Base-by-base conservation (phyloP, 2,888 invertebrate species). In the Eilema caniola region DNA sequence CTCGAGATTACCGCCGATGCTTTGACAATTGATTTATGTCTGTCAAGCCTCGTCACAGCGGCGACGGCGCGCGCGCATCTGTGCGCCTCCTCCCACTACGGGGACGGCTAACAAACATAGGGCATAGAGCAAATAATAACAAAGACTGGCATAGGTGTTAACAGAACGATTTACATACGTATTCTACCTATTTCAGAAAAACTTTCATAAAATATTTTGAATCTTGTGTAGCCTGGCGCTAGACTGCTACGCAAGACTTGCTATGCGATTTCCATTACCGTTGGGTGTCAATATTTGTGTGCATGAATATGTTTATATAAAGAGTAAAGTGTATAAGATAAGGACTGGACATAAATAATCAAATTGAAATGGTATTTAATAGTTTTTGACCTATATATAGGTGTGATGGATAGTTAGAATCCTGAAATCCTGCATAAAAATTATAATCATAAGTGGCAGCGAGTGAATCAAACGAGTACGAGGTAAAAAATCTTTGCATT, bases 1-100 rank as follows among this genome's bases (percentile, higher is more conserved):
- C 90, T 89, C 88, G 88, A 92, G 93, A 93, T 94, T 92, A 91
- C 90, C 88, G 90, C 88, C 73, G 79, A 83, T 89, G 91, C 88
- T 92, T 90, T 95, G 94, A 94, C 95, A 95, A 95, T 94, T 95
- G 95, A 95, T 95, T 95, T 95, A 95, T 95, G 94, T 91, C 94
- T 90, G 93, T 95, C 95, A 95, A 86, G 92, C 87, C 92, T 91
- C 94, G 93, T 95, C 94, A 95, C 86, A 85, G 89, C 88, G 92
- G 90, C 91, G 91, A 83, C 91, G 90, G 93, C 93, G 94, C 90
- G 85, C 83, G 91, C 93, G 93, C 93, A 93, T 90, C 89, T 91
- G 91, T 85, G 78, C 80, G 78, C 79, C 83, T 70, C 72, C 74
- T 69, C 72, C 72, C 78, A 73, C 81, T 62, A 73, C 83, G 33